Conservation (phyloP, 2,888 invertebrate species). For the Rotaria macrura region DNA sequence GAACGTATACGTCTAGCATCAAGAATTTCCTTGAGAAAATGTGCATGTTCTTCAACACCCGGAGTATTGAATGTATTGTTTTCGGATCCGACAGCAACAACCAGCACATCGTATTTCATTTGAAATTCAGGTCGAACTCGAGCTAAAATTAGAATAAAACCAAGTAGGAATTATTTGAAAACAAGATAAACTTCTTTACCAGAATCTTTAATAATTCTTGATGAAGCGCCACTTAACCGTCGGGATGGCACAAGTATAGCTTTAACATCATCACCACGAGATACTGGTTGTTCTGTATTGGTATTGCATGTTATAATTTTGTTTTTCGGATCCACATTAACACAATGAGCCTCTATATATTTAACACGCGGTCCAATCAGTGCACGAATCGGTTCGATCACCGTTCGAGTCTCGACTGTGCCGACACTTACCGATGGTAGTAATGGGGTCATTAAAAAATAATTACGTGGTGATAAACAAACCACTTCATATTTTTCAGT, state of each 20-base stretch:
- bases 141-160: neutral
- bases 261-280: neutral
- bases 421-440: conserved; percentile 51
- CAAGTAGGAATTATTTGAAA: neutral
- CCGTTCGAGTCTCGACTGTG: conserved; percentile 45
- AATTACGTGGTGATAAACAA: conserved; percentile 44
- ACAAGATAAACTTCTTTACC: neutral
- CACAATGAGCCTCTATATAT: neutral
- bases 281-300: neutral
- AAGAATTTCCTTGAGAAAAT: conserved; percentile 46
- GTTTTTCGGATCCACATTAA: neutral
- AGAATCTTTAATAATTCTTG: neutral
- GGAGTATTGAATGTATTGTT: conserved; percentile 42
- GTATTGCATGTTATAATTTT: neutral
- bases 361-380: neutral
- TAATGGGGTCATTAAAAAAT: conserved; percentile 50
- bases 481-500: neutral
- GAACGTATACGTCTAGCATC: conserved; percentile 49
- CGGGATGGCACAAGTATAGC: neutral
- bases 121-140: conserved; percentile 36
- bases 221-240: neutral
- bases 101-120: conserved; percentile 47
- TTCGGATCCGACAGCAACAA: conserved; percentile 49
- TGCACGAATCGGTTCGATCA: neutral
- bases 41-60: conserved; percentile 48